Evolutionary conservation across 2,888 invertebrate species (phyloP), one percentile per base, ranked within the genome.

Genomic region (Magallana nippona): DNA sequence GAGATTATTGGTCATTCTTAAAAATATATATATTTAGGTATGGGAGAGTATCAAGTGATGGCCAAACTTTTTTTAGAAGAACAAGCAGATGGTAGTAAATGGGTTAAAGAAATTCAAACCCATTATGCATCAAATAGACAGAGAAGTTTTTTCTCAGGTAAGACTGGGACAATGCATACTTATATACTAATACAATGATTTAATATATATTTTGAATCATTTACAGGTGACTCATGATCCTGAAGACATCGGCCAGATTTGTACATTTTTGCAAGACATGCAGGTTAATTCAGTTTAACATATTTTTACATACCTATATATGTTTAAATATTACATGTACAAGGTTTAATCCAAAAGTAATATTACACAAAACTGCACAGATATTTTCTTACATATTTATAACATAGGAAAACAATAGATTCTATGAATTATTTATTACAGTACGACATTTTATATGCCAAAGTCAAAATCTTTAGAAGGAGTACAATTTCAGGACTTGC

Each of bases 1-100:
- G n/a, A n/a, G n/a, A n/a, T n/a, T n/a, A n/a, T 44, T 44, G 8
- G 3, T 44, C 3, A 44, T 44, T 44, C 44, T 44, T 44, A 5
- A 44, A 27, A 77, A 44, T 3, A n/a, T 22, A 22, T 22, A 22
- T 77, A 27, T 44, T 77, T 32, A 81, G 81, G 44, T 81, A 81
- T 81, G 81, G 63, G 17, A 81, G 81, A 62, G 44, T 63, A 27
- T 62, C 81, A 32, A 27, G 27, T 77, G 27, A 27, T 44, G 81
- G 32, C 17, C 22, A n/a, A 11, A 44, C 32, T 58, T 19, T 32
- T 1, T 10, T n/a, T 62, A n/a, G 17, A 62, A 55, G 81, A 62
- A 55, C 63, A 63, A 62, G 32, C 63, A 55, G 81, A 81, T 63
- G 63, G 81, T 22, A 71, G 62, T n/a, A 71, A 81, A 55, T 81